Percentiles rank a stretch among this genome's conserved stretches.
Conservation (phyloP, 2,797 vertebrate species). For the Odontamblyopus rebecca region DNA sequence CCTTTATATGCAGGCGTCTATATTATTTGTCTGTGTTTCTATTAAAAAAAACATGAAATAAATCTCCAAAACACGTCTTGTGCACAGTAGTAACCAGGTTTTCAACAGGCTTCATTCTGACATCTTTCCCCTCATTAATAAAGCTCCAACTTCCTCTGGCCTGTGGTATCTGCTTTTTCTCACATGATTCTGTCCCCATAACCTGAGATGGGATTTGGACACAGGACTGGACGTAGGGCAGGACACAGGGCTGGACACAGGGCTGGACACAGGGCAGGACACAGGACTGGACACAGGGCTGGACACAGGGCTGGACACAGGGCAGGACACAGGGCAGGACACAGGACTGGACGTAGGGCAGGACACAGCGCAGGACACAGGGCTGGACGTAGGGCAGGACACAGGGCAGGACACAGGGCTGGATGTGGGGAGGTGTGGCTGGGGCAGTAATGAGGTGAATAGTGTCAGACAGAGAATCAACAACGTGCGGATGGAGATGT, state of each 20-base stretch:
- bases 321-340: slow-evolving; percentile 63
- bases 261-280: slow-evolving; percentile 56
- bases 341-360: slow-evolving; percentile 55
- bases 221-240: slow-evolving; percentile 41
- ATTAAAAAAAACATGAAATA: too few species aligned
- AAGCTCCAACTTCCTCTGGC: slow-evolving; percentile 42
- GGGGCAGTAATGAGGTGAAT: slow-evolving; percentile 68
- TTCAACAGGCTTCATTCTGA: slow-evolving; percentile 14
- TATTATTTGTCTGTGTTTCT: too few species aligned
- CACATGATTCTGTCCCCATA: slow-evolving; percentile 16
- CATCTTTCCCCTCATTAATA: slow-evolving; percentile 51
- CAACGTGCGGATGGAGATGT: slow-evolving; percentile 78
- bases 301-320: slow-evolving; percentile 40
- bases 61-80: not conserved
- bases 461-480: slow-evolving; percentile 68
- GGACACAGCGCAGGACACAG: too few species aligned
- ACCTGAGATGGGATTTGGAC: slow-evolving; percentile 67
- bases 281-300: slow-evolving; percentile 54
- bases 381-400: slow-evolving; percentile 21
- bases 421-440: slow-evolving; percentile 69
- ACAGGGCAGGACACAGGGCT: slow-evolving; percentile 54
- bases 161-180: slow-evolving; percentile 43
- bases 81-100: slow-evolving; percentile 32
- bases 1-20: too few species aligned
- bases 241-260: slow-evolving; percentile 51